phyloP scores from a whole-genome alignment of 2,797 vertebrate species.

The Chaunax sp. region DNA sequence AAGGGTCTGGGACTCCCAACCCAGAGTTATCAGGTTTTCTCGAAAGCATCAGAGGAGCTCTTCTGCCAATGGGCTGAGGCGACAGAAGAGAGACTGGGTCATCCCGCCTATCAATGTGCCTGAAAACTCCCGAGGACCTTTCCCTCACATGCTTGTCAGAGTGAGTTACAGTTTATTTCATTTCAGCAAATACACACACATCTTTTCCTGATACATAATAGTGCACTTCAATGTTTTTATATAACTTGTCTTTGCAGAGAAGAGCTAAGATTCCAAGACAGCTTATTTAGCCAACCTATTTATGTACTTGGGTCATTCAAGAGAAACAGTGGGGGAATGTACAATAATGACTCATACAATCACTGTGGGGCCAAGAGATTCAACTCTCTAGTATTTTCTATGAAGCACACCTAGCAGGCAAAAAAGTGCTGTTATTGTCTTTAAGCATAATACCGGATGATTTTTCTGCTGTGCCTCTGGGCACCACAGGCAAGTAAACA shows the following conservation, averaged over 20 bases:
- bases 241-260: conserved; percentile 13
- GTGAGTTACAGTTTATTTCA: conserved; percentile 83
- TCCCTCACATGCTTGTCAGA: conserved; percentile 96
- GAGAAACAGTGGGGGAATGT: conserved; percentile 8
- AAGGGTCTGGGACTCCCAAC: conserved; percentile 80
- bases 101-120: conserved; percentile 99
- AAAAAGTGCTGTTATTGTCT: conserved; percentile 50
- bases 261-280: conserved; percentile 23
- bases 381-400: conserved; percentile 48
- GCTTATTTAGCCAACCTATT: too few relatives aligned
- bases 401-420: conserved; percentile 50
- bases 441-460: conserved; percentile 52
- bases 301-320: too few relatives aligned
- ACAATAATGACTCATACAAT: conserved; percentile 37
- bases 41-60: conserved; percentile 87
- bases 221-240: conserved; percentile 11
- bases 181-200: conserved; percentile 23
- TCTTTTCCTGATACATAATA: conserved; percentile 3
- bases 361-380: conserved; percentile 35
- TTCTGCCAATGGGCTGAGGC: conserved; percentile 84
- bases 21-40: conserved; percentile 86
- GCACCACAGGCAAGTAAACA: conserved; percentile 32
- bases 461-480: conserved; percentile 54
- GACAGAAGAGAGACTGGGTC: conserved; percentile 99
- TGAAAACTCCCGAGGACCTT: conserved; percentile 96